phyloP scores from a whole-genome alignment of 2,113 vertebrate genomes.

The Rhombomys opimus region DNA sequence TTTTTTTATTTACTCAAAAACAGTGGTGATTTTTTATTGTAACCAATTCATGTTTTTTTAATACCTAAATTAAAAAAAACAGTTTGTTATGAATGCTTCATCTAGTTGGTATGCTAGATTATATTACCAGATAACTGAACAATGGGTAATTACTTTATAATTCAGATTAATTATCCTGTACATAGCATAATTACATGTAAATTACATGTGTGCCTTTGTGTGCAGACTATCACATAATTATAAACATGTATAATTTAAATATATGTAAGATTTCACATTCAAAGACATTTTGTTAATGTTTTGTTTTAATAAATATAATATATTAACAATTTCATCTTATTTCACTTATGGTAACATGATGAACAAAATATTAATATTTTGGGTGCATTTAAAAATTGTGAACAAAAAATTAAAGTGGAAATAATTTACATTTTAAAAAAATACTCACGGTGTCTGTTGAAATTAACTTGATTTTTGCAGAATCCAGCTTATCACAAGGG shows the following conservation, averaged over 20 bases:
- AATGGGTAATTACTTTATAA: background rate
- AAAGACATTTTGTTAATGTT: background rate
- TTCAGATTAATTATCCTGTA: background rate
- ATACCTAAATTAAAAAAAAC: background rate
- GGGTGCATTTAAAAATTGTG: background rate
- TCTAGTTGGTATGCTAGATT: background rate
- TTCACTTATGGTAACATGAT: background rate
- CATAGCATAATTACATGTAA: background rate
- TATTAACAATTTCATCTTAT: background rate
- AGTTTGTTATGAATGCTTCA: background rate
- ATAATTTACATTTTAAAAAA: constrained; percentile 3
- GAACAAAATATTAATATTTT: background rate
- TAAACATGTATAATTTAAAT: background rate
- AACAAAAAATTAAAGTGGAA: background rate
- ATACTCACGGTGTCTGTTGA: background rate
- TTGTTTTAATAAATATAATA: background rate
- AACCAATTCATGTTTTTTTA: background rate
- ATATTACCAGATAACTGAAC: background rate
- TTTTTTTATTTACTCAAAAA: background rate
- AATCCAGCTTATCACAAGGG: background rate
- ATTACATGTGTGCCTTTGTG: background rate
- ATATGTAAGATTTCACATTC: background rate
- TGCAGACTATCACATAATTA: background rate
- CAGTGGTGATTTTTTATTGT: background rate
- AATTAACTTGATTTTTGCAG: background rate